phyloP scores from a whole-genome alignment of 2,797 vertebrate species.

The Darevskia mixta region DNA sequence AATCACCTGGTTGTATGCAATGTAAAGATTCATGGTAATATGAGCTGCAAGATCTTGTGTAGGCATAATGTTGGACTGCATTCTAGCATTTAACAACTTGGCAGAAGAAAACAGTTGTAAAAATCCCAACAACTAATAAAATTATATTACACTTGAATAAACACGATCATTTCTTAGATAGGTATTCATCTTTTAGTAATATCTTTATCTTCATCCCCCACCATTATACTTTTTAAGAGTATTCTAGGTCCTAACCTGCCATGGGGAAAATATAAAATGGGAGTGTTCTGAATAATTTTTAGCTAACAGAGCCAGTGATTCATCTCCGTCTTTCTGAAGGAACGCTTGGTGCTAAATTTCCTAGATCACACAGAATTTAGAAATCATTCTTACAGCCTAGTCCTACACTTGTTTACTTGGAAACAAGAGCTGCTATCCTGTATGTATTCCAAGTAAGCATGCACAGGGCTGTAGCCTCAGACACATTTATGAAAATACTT shows the following conservation, averaged over 20 bases:
- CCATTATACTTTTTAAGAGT: neutral
- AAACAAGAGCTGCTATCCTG: neutral
- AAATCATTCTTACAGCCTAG: neutral
- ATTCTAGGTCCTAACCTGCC: neutral
- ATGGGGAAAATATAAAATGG: neutral
- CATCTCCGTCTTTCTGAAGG: neutral
- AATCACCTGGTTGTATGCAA: neutral
- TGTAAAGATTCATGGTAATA: neutral
- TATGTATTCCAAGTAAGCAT: neutral
- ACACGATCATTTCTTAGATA: neutral
- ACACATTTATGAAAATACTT: neutral
- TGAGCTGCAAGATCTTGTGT: neutral
- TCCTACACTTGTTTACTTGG: neutral
- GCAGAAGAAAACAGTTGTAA: neutral
- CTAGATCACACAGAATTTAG: neutral
- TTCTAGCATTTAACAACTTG: neutral
- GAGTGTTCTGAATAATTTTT: conserved; percentile 6
- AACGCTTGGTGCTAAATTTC: neutral
- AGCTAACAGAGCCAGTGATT: neutral
- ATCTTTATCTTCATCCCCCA: neutral
- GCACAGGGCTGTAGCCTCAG: neutral
- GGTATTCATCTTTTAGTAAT: neutral
- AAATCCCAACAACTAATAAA: neutral
- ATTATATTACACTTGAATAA: conserved; percentile 5
- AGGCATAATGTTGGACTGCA: neutral